Conservation (phyloP, 2,113 vertebrate genomes). For the Semicossyphus pulcher region DNA sequence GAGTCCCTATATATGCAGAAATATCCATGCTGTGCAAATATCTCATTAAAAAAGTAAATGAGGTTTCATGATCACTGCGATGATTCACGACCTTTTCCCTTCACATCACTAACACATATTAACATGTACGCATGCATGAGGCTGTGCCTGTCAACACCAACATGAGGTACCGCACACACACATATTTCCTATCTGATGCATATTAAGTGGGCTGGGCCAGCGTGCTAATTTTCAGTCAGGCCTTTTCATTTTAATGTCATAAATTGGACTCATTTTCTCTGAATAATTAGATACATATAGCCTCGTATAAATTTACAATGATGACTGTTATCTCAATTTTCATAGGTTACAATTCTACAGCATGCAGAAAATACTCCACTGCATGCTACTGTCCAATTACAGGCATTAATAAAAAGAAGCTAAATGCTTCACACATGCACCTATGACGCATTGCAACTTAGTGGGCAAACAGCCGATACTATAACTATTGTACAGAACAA, state of each 20-base stretch:
- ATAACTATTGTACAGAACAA: too few species aligned
- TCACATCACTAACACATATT: conserved; percentile 8
- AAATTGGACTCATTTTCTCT: conserved; percentile 38
- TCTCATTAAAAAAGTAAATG: conserved; percentile 78
- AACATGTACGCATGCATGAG: background rate
- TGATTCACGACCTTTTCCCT: conserved; percentile 49
- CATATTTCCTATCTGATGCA: conserved; percentile 30
- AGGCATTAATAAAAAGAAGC: too few species aligned
- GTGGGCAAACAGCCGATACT: too few species aligned
- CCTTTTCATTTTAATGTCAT: conserved; percentile 35
- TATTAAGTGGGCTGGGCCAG: background rate
- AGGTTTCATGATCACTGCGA: conserved; percentile 67
- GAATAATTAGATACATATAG: conserved; percentile 11
- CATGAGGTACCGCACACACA: conserved; percentile 4
- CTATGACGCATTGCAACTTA: too few species aligned
- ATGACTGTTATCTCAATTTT: conserved; percentile 19
- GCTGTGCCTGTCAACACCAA: conserved; percentile 12
- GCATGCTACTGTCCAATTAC: too few species aligned
- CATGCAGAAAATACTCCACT: conserved; percentile 5
- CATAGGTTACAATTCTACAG: background rate
- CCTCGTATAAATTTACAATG: conserved; percentile 1
- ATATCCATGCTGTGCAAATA: conserved; percentile 59
- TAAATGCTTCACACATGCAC: too few species aligned
- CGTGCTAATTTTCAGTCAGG: conserved; percentile 26
- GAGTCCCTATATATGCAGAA: too few species aligned